phyloP scores from a whole-genome alignment of 92 coral and sea anemone genomes.

The Bergia puertoricense region DNA sequence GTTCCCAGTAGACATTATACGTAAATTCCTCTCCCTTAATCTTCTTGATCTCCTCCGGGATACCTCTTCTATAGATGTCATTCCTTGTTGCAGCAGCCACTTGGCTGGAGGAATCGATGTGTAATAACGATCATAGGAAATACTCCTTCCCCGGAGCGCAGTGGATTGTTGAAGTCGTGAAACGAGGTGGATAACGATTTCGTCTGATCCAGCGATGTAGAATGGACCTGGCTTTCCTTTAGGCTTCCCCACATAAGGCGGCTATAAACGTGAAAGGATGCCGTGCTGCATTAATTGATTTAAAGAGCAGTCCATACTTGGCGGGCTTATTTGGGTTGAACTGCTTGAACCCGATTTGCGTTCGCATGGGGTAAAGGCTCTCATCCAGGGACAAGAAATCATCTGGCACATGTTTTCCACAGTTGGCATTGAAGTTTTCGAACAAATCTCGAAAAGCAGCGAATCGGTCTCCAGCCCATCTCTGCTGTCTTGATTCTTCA shows the following conservation, averaged over 20 bases:
- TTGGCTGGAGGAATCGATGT: too few species aligned
- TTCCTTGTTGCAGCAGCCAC: slow-evolving; percentile 18
- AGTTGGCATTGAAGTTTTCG: slow-evolving; percentile 1
- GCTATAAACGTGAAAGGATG: neutral
- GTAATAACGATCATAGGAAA: slow-evolving; percentile 36
- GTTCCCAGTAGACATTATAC: slow-evolving; percentile 7
- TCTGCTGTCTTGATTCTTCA: neutral
- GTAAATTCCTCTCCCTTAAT: neutral
- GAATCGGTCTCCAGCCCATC: slow-evolving; percentile 15
- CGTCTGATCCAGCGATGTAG: slow-evolving; percentile 2
- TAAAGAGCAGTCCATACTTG: neutral
- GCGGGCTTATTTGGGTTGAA: slow-evolving; percentile 1
- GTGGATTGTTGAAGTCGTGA: neutral
- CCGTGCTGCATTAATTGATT: neutral
- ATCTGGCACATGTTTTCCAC: slow-evolving; percentile 13
- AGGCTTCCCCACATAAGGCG: neutral
- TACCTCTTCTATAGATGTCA: slow-evolving; percentile 44
- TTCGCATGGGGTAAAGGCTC: slow-evolving; percentile 12
- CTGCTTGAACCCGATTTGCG: slow-evolving; percentile 3
- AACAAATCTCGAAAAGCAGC: slow-evolving; percentile 12
- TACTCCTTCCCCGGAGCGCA: slow-evolving; percentile 21
- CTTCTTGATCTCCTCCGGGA: slow-evolving; percentile 35
- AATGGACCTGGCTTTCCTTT: neutral
- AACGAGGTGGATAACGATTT: neutral
- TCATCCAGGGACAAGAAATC: slow-evolving; percentile 18